phyloP scores from a whole-genome alignment of 2,888 invertebrate species.

The Clepsis dumicolana region DNA sequence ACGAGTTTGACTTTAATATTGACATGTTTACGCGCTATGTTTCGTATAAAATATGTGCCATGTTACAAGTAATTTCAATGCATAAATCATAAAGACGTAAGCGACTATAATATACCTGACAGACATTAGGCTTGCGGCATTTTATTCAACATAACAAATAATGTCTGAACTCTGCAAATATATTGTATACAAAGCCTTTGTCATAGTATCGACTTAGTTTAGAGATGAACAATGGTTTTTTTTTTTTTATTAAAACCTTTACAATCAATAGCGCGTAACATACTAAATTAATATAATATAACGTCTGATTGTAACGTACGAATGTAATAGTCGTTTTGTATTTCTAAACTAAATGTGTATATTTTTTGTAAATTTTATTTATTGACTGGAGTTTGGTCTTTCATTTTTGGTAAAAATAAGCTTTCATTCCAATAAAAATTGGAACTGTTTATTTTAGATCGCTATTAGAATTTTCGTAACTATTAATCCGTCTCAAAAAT shows the following conservation, averaged over 20 bases:
- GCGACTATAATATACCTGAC: neutral
- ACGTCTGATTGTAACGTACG: slow-evolving; percentile 61
- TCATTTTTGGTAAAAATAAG: slow-evolving; percentile 26
- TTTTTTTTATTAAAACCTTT: slow-evolving; percentile 12
- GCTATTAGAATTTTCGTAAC: neutral
- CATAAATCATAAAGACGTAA: neutral
- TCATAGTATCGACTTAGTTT: neutral
- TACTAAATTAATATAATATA: slow-evolving; percentile 55
- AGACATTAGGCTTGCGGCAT: too few relatives aligned
- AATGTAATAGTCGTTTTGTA: slow-evolving; percentile 65
- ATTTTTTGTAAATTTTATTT: slow-evolving; percentile 61
- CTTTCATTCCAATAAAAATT: slow-evolving; percentile 20
- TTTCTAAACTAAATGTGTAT: slow-evolving; percentile 57
- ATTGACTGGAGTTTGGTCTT: slow-evolving; percentile 30
- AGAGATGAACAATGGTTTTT: neutral
- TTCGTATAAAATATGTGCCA: slow-evolving; percentile 20
- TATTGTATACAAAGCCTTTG: neutral
- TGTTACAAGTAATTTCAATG: slow-evolving; percentile 10
- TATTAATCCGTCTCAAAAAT: slow-evolving; percentile 43
- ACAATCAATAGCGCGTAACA: slow-evolving; percentile 55
- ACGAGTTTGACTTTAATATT: slow-evolving; percentile 23
- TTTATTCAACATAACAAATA: too few relatives aligned
- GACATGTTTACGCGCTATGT: slow-evolving; percentile 35
- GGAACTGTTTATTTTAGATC: neutral
- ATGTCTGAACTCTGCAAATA: too few relatives aligned